Percentiles rank a stretch among this genome's conserved stretches.
These are phyloP conservation scores for Drosophila suboccidentalis DNA, from an alignment of 2,888 invertebrate genomes.

Conservation along the genomic window DNA sequence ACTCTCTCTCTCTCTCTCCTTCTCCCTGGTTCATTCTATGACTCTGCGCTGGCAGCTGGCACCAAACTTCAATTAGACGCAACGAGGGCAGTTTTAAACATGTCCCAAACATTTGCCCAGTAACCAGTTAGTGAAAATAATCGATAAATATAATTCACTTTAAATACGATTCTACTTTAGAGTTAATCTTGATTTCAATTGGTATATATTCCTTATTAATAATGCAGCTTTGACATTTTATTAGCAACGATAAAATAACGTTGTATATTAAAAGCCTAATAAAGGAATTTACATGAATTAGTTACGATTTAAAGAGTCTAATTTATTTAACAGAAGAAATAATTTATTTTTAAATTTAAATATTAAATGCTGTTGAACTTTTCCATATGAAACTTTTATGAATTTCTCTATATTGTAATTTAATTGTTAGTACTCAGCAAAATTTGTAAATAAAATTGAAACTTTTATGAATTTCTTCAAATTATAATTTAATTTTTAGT, in stretches of 20 bases:
- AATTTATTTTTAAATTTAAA: neutral
- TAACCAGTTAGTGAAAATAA: neutral
- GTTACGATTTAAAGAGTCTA: neutral
- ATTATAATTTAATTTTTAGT: neutral
- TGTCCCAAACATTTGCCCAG: neutral
- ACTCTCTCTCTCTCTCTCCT: neutral
- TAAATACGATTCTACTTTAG: neutral
- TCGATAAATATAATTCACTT: neutral
- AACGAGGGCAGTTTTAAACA: constrained; percentile 39
- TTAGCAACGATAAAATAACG: too few species aligned
- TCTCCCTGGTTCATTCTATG: constrained; percentile 14
- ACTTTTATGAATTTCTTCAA: too few species aligned
- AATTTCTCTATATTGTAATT: neutral
- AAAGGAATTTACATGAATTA: neutral
- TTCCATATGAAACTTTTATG: neutral
- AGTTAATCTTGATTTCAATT: too few species aligned
- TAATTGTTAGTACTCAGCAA: neutral
- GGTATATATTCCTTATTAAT: too few species aligned
- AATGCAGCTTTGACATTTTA: too few species aligned
- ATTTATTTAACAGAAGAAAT: neutral
- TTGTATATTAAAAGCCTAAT: too few species aligned
- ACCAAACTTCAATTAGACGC: constrained; percentile 48
- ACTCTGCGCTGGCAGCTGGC: constrained; percentile 46
- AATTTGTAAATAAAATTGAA: too few species aligned
- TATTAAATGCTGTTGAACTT: neutral